Base-by-base conservation (phyloP, 2,888 invertebrate genomes). In the Timema cristinae region DNA sequence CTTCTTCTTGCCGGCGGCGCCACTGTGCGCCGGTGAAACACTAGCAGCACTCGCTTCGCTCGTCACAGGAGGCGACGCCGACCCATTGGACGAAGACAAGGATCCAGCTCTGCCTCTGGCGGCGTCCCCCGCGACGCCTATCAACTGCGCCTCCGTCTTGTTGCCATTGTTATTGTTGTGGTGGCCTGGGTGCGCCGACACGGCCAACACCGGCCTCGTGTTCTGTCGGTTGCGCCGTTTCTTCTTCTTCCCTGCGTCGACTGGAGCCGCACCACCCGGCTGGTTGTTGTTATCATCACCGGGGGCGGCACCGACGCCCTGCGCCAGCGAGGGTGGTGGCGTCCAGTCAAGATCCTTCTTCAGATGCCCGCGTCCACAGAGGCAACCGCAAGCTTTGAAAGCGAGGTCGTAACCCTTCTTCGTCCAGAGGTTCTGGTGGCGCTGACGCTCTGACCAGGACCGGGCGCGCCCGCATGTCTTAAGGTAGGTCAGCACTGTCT, bases 341-440 rank as follows among this genome's bases (percentile, higher is more conserved):
- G 92, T 90, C 93, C 97, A 97, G 81, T 97, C 95, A 69, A 96
- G 85, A 84, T 98, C 97, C 83, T 97, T 98, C 80, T 95, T 92
- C 78, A 98, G 83, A 80, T 97, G 96, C 7, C 97, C 97, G 50
- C 94, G 88, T 5, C 93, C 93, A 83, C 97, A 97, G 76, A 92
- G 91, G 84, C 98, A 98, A 59, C 92, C 93, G 85, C 97, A 98
- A 8, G 95, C 95, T 79, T 96, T 97, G 84, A 92, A 97, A 8
- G 96, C 96, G 81, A 97, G 83, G 83, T 98, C 97, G 85, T 97
- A 97, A 70, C 97, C 97, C 83, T 97, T 97, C 84, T 97, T 97
- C 72, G 97, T 96, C 98, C 98, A 98, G 73, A 98, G 84, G 83
- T 97, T 97, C 84, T 97, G 97, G 78, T 92, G 90, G 50, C 97